Base-by-base conservation (phyloP, 2,113 vertebrate genomes). In the Oncorhynchus nerka region DNA sequence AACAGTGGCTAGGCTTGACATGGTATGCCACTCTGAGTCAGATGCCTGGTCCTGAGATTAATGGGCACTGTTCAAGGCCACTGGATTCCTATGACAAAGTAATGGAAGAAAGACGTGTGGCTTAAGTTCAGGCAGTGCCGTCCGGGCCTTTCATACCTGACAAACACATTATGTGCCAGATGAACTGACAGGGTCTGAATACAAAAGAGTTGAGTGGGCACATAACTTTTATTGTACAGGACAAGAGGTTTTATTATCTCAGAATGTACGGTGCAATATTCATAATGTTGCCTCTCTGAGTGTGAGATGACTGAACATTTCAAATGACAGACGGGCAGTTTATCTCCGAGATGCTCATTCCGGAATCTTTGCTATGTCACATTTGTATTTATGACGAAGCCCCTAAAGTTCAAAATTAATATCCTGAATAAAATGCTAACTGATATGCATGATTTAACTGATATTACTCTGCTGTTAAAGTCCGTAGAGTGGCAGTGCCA, bases 161-260 rank as follows among this genome's bases (percentile, higher is more conserved):
- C 92, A 90, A 89, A 90, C 87, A 85, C 84, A 89, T 90, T 89
- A 89, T 88, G 84, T 90, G 87, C 87, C 77, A 82, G 87, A 90
- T 85, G 83, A 88, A 90, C 34, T 88, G 87, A 89, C 76, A 69
- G 75, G 73, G 73, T 72, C 76, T 70, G 81, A 88, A 92, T 88
- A 83, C 81, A 80, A 71, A 73, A 74, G 73, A 75, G 65, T 72
- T 20, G 75, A 79, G 71, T 64, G 82, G 76, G 71, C 74, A 26
- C 68, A 78, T 81, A 75, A 71, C 79, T 71, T 84, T 64, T 45
- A 71, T 49, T 55, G 68, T 34, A 76, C 80, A 57, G 24, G 49
- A 22, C 73, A 82, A 67, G 68, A 71, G 59, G 75, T 64, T 34
- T 32, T 30, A 71, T 9, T 19, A 26, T 30, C 51, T 24, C 34